Percentiles rank a stretch among this genome's conserved stretches.
phyloP scores from a whole-genome alignment of 2,888 invertebrate species.

The Tricholauxania praeusta region DNA sequence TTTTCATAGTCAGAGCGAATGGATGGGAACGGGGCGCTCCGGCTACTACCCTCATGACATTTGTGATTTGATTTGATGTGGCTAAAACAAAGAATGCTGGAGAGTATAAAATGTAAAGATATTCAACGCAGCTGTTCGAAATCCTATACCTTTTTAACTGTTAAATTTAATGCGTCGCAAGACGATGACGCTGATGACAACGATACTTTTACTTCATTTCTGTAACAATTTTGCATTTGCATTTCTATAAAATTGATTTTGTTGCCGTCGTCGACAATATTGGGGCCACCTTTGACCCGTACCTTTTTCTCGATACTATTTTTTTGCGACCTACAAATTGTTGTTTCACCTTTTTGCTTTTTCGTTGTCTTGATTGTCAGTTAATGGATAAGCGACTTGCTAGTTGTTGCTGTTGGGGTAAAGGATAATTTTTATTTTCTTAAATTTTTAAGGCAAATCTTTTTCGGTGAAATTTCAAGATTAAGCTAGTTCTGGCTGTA shows the following conservation, averaged over 20 bases:
- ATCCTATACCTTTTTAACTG: conserved; percentile 51
- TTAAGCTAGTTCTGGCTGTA: too few relatives aligned
- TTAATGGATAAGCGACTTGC: too few relatives aligned
- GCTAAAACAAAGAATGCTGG: conserved; percentile 30
- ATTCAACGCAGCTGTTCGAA: conserved; percentile 52
- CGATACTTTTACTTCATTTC: conserved; percentile 23
- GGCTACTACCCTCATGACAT: background rate
- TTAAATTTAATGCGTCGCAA: conserved; percentile 52
- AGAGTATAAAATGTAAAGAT: conserved; percentile 34
- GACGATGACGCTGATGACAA: conserved; percentile 38
- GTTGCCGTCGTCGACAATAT: conserved; percentile 30
- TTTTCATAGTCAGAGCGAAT: conserved; percentile 39
- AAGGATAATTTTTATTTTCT: too few relatives aligned
- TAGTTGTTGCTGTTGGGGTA: too few relatives aligned
- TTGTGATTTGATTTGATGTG: background rate
- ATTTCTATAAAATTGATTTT: conserved; percentile 37
- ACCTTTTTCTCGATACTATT: background rate
- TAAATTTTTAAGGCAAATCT: too few relatives aligned
- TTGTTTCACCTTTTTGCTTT: too few relatives aligned
- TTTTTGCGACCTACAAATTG: background rate
- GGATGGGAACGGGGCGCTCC: too few relatives aligned
- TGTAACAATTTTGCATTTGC: conserved; percentile 4
- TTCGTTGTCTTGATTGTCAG: too few relatives aligned
- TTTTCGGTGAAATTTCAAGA: too few relatives aligned
- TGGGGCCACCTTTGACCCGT: conserved; percentile 39